phyloP scores from a whole-genome alignment of 2,113 vertebrate species.

The Fukomys damarensis region DNA sequence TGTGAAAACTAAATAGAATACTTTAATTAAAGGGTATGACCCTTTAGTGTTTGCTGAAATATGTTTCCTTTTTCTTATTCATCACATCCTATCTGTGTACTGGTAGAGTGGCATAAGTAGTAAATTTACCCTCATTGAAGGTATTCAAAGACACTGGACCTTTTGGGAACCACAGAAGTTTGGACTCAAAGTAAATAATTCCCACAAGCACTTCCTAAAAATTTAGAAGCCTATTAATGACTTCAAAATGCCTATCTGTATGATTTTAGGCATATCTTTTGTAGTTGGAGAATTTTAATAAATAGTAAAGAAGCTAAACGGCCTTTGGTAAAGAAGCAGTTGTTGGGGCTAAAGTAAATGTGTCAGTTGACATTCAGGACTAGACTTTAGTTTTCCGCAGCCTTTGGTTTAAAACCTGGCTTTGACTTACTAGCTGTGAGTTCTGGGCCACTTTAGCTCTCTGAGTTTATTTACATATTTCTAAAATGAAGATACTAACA shows the following conservation, averaged over 20 bases:
- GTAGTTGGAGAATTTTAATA: slow-evolving; percentile 26
- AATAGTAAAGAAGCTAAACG: not conserved
- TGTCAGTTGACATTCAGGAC: slow-evolving; percentile 21
- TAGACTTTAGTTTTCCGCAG: slow-evolving; percentile 44
- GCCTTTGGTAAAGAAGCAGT: slow-evolving; percentile 9
- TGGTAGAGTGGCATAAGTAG: not conserved
- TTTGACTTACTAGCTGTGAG: not conserved
- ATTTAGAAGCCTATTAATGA: not conserved
- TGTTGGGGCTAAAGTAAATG: slow-evolving; percentile 16
- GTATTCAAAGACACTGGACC: not conserved
- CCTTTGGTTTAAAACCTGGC: slow-evolving; percentile 43
- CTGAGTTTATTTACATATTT: slow-evolving; percentile 45
- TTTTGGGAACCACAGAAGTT: not conserved
- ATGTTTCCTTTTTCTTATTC: slow-evolving; percentile 3
- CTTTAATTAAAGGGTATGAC: slow-evolving; percentile 23
- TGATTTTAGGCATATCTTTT: slow-evolving; percentile 16
- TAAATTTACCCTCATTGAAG: slow-evolving; percentile 51
- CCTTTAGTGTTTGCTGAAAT: slow-evolving; percentile 37
- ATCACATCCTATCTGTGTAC: not conserved
- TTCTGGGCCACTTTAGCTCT: slow-evolving; percentile 50
- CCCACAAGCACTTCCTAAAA: not conserved
- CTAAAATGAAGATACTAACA: slow-evolving; percentile 43
- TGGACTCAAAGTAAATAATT: slow-evolving; percentile 1
- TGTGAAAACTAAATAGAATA: slow-evolving; percentile 37
- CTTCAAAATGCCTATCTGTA: slow-evolving; percentile 8